phyloP scores from a whole-genome alignment of 1,140 invertebrate genomes.

The Oryctes rhinoceros region DNA sequence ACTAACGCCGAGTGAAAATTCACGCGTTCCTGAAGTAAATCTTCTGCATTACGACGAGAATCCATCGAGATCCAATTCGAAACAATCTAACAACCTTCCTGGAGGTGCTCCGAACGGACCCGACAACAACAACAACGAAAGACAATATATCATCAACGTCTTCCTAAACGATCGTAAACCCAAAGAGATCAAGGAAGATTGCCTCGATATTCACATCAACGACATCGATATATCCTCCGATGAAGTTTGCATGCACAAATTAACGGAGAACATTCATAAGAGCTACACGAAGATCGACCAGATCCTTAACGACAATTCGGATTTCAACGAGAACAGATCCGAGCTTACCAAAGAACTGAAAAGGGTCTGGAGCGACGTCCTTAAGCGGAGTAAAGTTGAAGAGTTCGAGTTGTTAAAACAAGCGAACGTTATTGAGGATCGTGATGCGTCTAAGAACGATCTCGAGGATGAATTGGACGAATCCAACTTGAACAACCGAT shows the following conservation, averaged over 20 bases:
- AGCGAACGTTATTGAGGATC: not conserved
- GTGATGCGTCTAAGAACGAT: not conserved
- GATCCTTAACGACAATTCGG: not conserved
- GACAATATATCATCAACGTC: not conserved
- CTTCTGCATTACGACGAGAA: too few relatives aligned
- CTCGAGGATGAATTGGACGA: not conserved
- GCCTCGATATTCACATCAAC: not conserved
- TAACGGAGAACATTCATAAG: not conserved
- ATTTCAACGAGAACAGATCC: not conserved
- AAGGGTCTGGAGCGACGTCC: not conserved
- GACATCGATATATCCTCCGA: not conserved
- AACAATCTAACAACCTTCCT: too few relatives aligned
- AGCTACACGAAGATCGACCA: not conserved
- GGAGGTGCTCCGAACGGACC: not conserved
- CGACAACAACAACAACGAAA: not conserved
- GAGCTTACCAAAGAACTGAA: not conserved
- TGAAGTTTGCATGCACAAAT: not conserved
- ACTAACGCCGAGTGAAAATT: too few relatives aligned
- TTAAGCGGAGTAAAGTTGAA: not conserved
- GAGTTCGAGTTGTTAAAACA: not conserved
- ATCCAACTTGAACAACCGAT: too few relatives aligned
- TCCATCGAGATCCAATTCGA: too few relatives aligned
- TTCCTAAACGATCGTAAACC: not conserved
- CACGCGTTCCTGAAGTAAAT: too few relatives aligned
- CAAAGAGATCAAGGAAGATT: not conserved